phyloP scores from a whole-genome alignment of 2,113 vertebrate genomes.

The Cheirogaleus medius region DNA sequence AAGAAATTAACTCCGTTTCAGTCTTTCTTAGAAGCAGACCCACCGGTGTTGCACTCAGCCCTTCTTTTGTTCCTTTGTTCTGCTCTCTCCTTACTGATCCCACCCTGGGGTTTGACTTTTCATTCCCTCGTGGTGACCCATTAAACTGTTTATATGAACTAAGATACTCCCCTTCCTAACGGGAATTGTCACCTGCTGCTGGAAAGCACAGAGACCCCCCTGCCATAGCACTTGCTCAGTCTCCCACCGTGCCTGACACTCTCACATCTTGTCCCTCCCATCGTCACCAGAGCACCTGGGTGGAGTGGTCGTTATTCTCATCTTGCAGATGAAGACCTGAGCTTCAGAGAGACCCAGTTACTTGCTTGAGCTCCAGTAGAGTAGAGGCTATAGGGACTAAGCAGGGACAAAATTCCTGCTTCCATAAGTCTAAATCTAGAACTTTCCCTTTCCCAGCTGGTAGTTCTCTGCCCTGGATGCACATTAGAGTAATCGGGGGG shows the following conservation, averaged over 20 bases:
- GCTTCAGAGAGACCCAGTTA: background rate
- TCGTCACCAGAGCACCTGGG: background rate
- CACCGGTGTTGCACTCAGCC: background rate
- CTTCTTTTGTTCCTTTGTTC: background rate
- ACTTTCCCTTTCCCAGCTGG: background rate
- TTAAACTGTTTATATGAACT: background rate
- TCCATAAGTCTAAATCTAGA: background rate
- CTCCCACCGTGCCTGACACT: background rate
- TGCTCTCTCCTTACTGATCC: background rate
- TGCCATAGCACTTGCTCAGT: too few species aligned
- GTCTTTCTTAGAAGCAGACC: too few species aligned
- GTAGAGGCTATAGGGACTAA: background rate
- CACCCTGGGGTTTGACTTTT: background rate
- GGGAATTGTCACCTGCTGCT: background rate
- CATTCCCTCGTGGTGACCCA: background rate
- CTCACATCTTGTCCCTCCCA: background rate
- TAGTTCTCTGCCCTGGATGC: background rate
- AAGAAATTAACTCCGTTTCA: too few species aligned
- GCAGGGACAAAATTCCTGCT: background rate
- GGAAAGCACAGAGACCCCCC: background rate
- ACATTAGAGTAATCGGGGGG: background rate
- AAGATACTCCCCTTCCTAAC: background rate
- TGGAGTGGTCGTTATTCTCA: background rate
- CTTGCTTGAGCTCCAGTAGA: background rate
- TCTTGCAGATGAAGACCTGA: background rate